Conservation (phyloP, 35 echinoderm and acorn worm species). For the Apostichopus parvimensis region DNA sequence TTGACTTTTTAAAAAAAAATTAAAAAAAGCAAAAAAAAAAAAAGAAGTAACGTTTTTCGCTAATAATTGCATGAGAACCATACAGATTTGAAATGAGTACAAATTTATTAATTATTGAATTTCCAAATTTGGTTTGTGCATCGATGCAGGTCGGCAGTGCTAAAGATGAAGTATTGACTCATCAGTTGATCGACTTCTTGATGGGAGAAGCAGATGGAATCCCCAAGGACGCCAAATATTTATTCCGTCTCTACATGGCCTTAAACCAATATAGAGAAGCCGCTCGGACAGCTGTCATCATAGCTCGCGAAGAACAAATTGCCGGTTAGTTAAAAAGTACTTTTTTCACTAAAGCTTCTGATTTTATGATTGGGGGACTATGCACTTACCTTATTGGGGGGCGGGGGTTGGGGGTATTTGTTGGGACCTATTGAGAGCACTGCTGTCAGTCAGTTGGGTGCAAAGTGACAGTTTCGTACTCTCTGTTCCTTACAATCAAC, state of each 20-base stretch:
- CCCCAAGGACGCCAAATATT: slow-evolving; percentile 98
- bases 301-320: slow-evolving; percentile 96
- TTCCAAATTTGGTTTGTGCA: too few relatives aligned
- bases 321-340: slow-evolving; percentile 62
- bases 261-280: slow-evolving; percentile 92
- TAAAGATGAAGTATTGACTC: slow-evolving; percentile 91
- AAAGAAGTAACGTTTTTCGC: background rate
- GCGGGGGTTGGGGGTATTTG: too few relatives aligned
- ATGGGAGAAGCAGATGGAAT: slow-evolving; percentile 98
- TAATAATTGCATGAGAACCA: too few relatives aligned
- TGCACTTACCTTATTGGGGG: too few relatives aligned
- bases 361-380: too few relatives aligned
- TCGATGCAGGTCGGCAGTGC: slow-evolving; percentile 81
- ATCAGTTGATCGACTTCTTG: slow-evolving; percentile 91
- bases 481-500: too few relatives aligned
- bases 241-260: slow-evolving; percentile 97
- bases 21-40: background rate
- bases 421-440: too few relatives aligned
- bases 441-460: too few relatives aligned
- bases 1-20: background rate
- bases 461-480: too few relatives aligned
- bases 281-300: slow-evolving; percentile 94
- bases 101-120: background rate
- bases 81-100: too few relatives aligned
- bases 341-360: too few relatives aligned